Evolutionary conservation across 2,113 vertebrate genomes (phyloP).

Genomic region (Sylvia atricapilla): DNA sequence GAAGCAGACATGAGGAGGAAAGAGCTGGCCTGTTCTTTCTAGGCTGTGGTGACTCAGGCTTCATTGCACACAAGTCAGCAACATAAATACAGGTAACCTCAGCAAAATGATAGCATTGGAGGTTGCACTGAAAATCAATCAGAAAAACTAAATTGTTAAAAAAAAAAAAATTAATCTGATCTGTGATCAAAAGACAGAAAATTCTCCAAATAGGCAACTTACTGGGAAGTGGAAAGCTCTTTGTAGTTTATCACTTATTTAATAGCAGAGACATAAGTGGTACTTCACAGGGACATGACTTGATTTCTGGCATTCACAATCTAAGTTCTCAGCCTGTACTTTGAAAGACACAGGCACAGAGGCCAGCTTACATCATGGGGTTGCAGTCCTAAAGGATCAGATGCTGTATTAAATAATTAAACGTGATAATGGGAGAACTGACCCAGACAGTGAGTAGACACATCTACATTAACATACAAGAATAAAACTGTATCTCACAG

Average conservation of each 20-base stretch:
- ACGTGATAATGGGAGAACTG: not conserved
- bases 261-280: not conserved
- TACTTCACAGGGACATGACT: not conserved
- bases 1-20: not conserved
- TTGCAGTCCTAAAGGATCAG: not conserved
- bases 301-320: not conserved
- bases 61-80: not conserved
- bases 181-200: not conserved
- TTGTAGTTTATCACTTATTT: not conserved
- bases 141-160: not conserved
- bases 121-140: not conserved
- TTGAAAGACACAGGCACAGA: not conserved
- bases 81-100: not conserved
- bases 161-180: not conserved
- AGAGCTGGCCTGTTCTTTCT: not conserved
- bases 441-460: not conserved
- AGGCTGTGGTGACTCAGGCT: rapidly evolving
- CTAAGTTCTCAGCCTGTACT: not conserved
- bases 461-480: not conserved
- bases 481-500: not conserved
- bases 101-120: not conserved
- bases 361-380: not conserved
- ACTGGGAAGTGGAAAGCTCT: not conserved
- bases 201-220: not conserved
- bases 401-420: not conserved